Evolutionary conservation across 2,888 invertebrate species (phyloP), one percentile per base, ranked within the genome.

Genomic region (Chrysina gloriosa): DNA sequence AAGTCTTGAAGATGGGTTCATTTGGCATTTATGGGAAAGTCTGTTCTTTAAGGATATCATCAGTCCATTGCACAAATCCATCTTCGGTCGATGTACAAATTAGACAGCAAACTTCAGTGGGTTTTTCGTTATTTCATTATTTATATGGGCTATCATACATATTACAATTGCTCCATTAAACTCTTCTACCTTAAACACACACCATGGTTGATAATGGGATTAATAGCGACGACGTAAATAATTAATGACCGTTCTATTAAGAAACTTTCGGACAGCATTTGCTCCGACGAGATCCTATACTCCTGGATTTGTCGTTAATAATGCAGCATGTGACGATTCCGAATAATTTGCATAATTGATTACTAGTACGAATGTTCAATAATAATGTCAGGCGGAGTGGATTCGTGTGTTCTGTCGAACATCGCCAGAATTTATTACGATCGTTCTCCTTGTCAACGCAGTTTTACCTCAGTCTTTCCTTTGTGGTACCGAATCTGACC

Each of bases 361-460:
- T 42, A 34, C 31, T 56, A 42, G 42, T 58, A 36, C 45, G 65
- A 52, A 61, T 63, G 63, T 71, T 70, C 69, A 74, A 74, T 73
- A 73, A 70, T 73, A 70, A 71, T 73, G 71, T 50, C 65, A 58
- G 61, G 52, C 70, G 70, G 72, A 74, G 74, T 72, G 74, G 72
- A 71, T 74, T 74, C 72, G 72, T 74, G 67, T 74, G 74, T 72
- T 68, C 72, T 70, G 72, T 71, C 72, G 69, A 66, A 69, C 68
- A 70, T 48, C 31, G 65, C 50, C 61, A 48, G 64, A 65, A 69
- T 68, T 68, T 68, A 52, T 63, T 63, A 27, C 58, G 42, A 42
- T 45, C n/a, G 9, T 16, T 42, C 42, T 61, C 42, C 58, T 23
- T 19, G 25, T 61, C 16, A 27, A 14, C 58, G 16, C 19, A 29